Base-by-base conservation (phyloP, 1,140 invertebrate species). In the Druon quercuslanigerum region DNA sequence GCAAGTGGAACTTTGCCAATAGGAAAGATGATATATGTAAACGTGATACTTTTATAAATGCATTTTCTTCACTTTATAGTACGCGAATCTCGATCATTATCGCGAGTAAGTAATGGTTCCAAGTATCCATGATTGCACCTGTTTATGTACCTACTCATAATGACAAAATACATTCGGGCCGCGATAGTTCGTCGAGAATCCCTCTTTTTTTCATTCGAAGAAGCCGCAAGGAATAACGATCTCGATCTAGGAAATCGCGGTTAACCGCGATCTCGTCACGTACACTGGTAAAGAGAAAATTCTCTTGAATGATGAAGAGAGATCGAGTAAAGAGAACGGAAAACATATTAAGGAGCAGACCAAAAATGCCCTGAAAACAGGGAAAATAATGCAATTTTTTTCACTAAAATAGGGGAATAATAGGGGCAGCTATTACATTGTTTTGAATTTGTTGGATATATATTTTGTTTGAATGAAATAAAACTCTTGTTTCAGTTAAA, bases 201-300 rank as follows among this genome's bases (percentile, higher is more conserved):
- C 77, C 75, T 78, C 76, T n/a, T 82, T 83, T 82, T 83, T 85
- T 78, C 79, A 79, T 83, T 85, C 83, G 79, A 76, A 81, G 82
- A 85, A 83, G 80, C 83, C 80, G 74, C 82, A 85, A 81, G 77
- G 54, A 78, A 81, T 85, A 85, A 85, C 81, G 81, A 84, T 85
- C 81, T 76, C 79, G 81, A 84, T 84, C 81, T 78, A 83, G 81
- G 82, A 84, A 82, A 74, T 79, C 84, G 82, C 77, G 84, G 84
- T 85, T 82, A 83, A 85, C 84, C 84, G 77, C 84, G 79, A 82
- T 82, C 80, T 75, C 79, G 79, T 81, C 82, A 82, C 80, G 82
- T 83, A 85, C 82, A 74, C 74, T 50, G n/a, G 76, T 73, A 79
- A 79, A 81, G 76, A 81, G 79, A 79, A 82, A 81, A 82, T 78